Evolutionary conservation across 2,888 invertebrate species (phyloP).

Genomic region (Pollenia griseotomentosa): DNA sequence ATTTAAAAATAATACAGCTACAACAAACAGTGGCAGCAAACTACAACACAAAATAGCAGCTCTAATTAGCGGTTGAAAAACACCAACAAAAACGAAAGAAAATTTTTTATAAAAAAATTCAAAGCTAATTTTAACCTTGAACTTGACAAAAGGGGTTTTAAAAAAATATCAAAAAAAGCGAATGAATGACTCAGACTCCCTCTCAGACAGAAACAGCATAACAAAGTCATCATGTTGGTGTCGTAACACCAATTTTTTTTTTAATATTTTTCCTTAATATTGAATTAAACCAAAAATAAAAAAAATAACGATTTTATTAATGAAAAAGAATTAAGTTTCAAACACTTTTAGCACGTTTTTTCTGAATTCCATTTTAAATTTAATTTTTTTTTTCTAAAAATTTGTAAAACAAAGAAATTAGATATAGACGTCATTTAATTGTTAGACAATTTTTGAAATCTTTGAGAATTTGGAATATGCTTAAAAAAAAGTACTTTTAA

Average conservation of each 20-base stretch:
- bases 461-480: too few relatives aligned
- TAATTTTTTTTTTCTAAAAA: not conserved
- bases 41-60: conserved; percentile 43
- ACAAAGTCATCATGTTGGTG: not conserved
- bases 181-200: conserved; percentile 26
- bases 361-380: too few relatives aligned
- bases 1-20: conserved; percentile 13
- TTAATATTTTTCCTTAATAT: conserved; percentile 9
- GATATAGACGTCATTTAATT: too few relatives aligned
- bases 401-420: too few relatives aligned
- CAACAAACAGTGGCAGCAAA: conserved; percentile 27
- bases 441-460: too few relatives aligned
- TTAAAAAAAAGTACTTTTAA: too few relatives aligned
- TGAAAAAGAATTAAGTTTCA: not conserved
- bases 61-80: conserved; percentile 62
- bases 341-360: not conserved
- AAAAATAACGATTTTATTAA: not conserved
- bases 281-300: not conserved
- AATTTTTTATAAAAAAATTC: conserved; percentile 8
- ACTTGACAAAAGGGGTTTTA: conserved; percentile 54
- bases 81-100: conserved; percentile 18
- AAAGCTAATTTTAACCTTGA: conserved; percentile 63
- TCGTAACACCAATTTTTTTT: conserved; percentile 18
- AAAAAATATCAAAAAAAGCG: conserved; percentile 14
- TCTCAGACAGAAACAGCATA: not conserved